Conservation (phyloP, 2,797 vertebrate species). For the Thalassophryne amazonica region DNA sequence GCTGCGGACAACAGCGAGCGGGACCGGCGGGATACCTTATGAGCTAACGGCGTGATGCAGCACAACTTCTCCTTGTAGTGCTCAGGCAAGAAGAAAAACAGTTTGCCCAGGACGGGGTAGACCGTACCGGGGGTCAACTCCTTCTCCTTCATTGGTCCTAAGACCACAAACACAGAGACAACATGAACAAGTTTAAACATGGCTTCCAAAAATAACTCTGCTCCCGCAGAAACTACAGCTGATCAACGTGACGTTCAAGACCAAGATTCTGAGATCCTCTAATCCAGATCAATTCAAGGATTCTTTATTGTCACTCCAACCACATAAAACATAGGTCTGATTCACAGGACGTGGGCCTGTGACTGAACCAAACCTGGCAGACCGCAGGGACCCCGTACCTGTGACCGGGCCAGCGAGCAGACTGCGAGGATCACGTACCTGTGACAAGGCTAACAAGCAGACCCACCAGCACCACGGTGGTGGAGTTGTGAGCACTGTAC, state of each 20-base stretch:
- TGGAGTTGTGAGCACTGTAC: constrained; percentile 96
- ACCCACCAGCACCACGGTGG: constrained; percentile 90
- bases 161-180: neutral
- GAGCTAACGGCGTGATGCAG: constrained; percentile 70
- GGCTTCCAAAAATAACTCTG: too few relatives aligned
- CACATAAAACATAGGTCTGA: too few relatives aligned
- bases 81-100: constrained; percentile 86
- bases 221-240: too few relatives aligned
- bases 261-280: too few relatives aligned
- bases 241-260: too few relatives aligned
- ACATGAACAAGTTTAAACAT: too few relatives aligned
- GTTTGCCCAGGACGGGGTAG: constrained; percentile 82
- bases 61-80: constrained; percentile 78
- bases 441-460: constrained; percentile 90
- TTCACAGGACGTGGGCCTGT: too few relatives aligned
- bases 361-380: too few relatives aligned
- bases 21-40: constrained; percentile 64
- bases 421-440: constrained; percentile 66
- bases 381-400: too few relatives aligned
- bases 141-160: constrained; percentile 80
- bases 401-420: too few relatives aligned
- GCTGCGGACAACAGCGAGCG: neutral
- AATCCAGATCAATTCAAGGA: too few relatives aligned
- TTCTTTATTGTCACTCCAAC: too few relatives aligned
- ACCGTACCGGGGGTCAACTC: constrained; percentile 85